Evolutionary conservation across 2,113 vertebrate species (phyloP), one percentile per base, ranked within the genome.

Genomic region (Seriola quinqueradiata): DNA sequence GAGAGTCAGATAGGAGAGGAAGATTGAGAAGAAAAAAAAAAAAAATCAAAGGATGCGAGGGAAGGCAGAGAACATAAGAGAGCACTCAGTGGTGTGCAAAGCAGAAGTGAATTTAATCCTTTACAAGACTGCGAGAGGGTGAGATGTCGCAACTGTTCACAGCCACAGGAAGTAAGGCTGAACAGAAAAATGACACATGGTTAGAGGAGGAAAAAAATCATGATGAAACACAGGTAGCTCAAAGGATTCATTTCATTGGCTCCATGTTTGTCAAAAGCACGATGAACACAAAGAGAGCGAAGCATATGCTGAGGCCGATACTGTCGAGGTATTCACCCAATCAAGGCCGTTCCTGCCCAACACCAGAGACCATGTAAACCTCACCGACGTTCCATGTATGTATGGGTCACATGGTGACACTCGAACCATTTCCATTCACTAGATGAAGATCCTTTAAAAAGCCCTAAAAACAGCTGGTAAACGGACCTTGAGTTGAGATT

Each of bases 151-250:
- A 54, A 5, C 8, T 21, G 28, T 40, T 80, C 28, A 50, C 38
- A 48, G 48, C n/a, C 13, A 70, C 65, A 65, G 58, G 58, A 82
- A 76, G 59, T 44, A 4, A 28, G 8, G 19, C 50, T 71, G n/a
- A 21, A 34, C 9, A 72, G 2, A 70, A 16, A 65, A 42, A 44
- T 61, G 2, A 25, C 59, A 34, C 57, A 44, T 52, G 34, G 19
- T 13, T 23, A 7, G 34, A 36, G 23, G 11, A 4, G 16, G 25
- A 12, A 34, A 32, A 32, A 28, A 65, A 19, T 10, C 0, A 42
- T 42, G 8, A 42, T 42, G 34, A 50, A 52, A 60, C 9, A 44
- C 19, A 63, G 14, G 25, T 8, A 32, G 16, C 65, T 14, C 4
- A 70, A n/a, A 44, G 5, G 55, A 36, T 54, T 52, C 1, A 67